Conservation (phyloP, 2,888 invertebrate genomes). For the Drosophila nigritarsus region DNA sequence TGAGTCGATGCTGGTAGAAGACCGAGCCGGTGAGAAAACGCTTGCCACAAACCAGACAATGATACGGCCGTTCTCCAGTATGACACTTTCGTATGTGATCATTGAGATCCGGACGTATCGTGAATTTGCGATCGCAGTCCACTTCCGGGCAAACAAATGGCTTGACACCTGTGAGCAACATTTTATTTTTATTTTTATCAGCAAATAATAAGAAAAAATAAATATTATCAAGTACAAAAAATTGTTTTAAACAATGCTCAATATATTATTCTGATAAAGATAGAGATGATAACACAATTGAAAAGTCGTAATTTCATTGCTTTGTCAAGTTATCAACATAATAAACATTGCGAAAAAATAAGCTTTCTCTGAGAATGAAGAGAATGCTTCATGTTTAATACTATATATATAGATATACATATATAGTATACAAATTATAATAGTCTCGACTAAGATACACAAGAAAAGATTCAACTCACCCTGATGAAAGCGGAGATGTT, state of each 20-base stretch:
- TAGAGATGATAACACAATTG: background rate
- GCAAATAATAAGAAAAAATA: background rate
- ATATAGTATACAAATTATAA: background rate
- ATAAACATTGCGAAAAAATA: no score
- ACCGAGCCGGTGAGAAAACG: slow-evolving; percentile 88
- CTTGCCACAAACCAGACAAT: slow-evolving; percentile 87
- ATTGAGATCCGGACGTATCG: slow-evolving; percentile 88
- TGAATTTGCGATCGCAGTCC: slow-evolving; percentile 87
- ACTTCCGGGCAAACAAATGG: slow-evolving; percentile 88
- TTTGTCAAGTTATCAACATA: background rate
- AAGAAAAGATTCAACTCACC: slow-evolving; percentile 78
- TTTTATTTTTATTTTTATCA: background rate
- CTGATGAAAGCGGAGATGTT: slow-evolving; percentile 88
- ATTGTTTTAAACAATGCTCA: background rate
- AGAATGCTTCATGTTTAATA: background rate
- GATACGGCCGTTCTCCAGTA: slow-evolving; percentile 88
- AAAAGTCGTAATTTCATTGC: background rate
- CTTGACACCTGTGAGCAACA: slow-evolving; percentile 86
- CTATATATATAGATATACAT: background rate
- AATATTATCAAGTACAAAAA: background rate
- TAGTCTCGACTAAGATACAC: background rate
- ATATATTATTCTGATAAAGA: background rate
- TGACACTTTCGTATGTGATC: slow-evolving; percentile 89
- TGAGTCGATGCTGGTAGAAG: slow-evolving; percentile 88
- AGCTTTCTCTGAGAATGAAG: no score